phyloP scores from a whole-genome alignment of 2,113 vertebrate species.

The Odobenus rosmarus region DNA sequence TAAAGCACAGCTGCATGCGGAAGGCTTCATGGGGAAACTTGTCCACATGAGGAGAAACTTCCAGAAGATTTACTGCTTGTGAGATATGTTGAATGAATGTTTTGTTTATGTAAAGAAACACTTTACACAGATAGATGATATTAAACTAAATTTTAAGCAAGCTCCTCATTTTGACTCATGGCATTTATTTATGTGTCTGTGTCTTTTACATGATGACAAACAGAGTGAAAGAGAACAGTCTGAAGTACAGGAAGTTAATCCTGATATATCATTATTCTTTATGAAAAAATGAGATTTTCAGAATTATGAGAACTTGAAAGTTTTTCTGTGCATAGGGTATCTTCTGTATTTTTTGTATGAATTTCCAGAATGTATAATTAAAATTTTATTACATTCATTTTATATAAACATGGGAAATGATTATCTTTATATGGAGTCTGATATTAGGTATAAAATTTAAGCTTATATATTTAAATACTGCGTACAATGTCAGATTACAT shows the following conservation, averaged over 20 bases:
- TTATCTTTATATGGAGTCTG: not conserved
- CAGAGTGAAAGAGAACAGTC: not conserved
- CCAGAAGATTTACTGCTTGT: not conserved
- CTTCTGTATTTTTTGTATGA: not conserved
- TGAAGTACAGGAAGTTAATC: not conserved
- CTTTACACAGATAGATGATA: not conserved
- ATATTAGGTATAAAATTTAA: slow-evolving; percentile 33
- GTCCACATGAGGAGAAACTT: not conserved
- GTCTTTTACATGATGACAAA: not conserved
- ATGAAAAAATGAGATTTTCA: not conserved
- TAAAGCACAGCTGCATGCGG: slow-evolving; percentile 37
- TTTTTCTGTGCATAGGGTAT: not conserved
- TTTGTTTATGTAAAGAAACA: not conserved
- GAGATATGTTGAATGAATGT: not conserved
- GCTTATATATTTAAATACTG: slow-evolving; percentile 7
- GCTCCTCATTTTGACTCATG: not conserved
- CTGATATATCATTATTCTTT: not conserved
- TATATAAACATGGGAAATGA: slow-evolving; percentile 28
- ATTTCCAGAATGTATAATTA: slow-evolving; percentile 6
- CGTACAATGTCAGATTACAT: not conserved
- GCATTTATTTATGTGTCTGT: not conserved
- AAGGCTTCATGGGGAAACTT: not conserved
- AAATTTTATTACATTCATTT: slow-evolving; percentile 33
- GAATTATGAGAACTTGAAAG: not conserved
- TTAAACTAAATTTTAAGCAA: slow-evolving; percentile 30